A percentile compares a stretch with the other conserved stretches of the same genome.
Evolutionary conservation across 1,140 invertebrate species (phyloP).

Genomic region (Bombyx mori): DNA sequence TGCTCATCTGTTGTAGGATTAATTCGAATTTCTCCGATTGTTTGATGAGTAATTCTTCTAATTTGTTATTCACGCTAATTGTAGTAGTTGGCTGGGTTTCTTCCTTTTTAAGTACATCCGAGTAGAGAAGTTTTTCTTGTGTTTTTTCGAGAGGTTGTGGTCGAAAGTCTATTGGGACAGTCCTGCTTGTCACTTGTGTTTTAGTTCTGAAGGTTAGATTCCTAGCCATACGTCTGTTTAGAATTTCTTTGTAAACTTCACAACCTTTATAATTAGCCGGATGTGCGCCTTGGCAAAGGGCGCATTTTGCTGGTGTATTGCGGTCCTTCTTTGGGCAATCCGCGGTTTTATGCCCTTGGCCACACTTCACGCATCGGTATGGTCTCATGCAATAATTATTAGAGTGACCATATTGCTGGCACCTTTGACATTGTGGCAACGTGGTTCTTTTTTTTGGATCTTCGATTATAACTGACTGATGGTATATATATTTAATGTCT

Average conservation of each 20-base stretch:
- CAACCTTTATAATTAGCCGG: conserved; percentile 4
- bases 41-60: conserved; percentile 3
- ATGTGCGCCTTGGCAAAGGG: background rate
- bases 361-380: conserved; percentile 3
- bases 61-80: background rate
- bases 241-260: background rate
- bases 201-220: background rate
- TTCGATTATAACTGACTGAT: conserved; percentile 1
- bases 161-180: background rate
- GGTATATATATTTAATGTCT: conserved; percentile 2
- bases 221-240: background rate
- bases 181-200: background rate
- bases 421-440: background rate
- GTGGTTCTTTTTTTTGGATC: conserved; percentile 1
- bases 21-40: conserved; percentile 2
- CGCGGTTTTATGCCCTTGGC: background rate
- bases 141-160: background rate
- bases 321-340: background rate
- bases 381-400: conserved; percentile 4
- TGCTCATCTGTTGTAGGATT: conserved; percentile 4
- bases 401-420: conserved; percentile 2
- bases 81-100: background rate
- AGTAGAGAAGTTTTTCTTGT: background rate
- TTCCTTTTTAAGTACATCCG: background rate
- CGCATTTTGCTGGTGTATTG: background rate